These are phyloP conservation scores for Dioctria linearis DNA, from an alignment of 2,888 invertebrate species.

Conservation along the genomic window DNA sequence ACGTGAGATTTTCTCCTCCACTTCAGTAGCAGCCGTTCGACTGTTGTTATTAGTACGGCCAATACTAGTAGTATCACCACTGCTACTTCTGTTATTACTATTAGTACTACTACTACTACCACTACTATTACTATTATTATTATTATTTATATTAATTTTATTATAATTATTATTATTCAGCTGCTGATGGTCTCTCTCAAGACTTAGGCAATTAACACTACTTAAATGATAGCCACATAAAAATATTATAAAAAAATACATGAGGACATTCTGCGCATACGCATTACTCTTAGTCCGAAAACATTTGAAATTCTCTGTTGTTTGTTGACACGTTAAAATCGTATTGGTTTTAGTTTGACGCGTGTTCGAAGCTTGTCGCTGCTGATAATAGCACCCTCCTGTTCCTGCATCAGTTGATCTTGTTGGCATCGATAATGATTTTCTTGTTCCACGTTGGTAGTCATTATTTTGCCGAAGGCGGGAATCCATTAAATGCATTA, in stretches of 20 bases:
- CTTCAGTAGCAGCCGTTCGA: not conserved
- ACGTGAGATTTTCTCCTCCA: not conserved
- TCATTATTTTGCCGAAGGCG: constrained; percentile 36
- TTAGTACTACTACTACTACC: constrained; percentile 35
- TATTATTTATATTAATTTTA: constrained; percentile 33
- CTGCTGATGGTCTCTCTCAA: constrained; percentile 23
- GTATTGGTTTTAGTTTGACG: constrained; percentile 53
- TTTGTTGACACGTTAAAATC: constrained; percentile 23
- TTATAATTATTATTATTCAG: constrained; percentile 34
- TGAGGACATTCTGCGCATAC: constrained; percentile 43
- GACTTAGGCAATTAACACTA: constrained; percentile 59
- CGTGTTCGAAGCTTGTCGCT: constrained; percentile 52
- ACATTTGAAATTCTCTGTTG: constrained; percentile 38
- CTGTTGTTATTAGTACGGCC: constrained; percentile 34
- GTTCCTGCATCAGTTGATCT: constrained; percentile 20
- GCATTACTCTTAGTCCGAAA: constrained; percentile 51
- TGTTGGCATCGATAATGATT: constrained; percentile 18
- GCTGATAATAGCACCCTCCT: constrained; percentile 26
- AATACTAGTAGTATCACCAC: constrained; percentile 38
- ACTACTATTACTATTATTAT: constrained; percentile 33
- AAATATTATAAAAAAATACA: constrained; percentile 61
- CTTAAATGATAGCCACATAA: constrained; percentile 62
- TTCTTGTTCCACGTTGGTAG: constrained; percentile 41
- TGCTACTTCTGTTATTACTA: constrained; percentile 14
- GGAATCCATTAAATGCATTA: constrained; percentile 54